Percentiles rank a stretch among this genome's conserved stretches.
Conservation (phyloP, 1,140 invertebrate genomes). For the Elymnias hypermnestra region DNA sequence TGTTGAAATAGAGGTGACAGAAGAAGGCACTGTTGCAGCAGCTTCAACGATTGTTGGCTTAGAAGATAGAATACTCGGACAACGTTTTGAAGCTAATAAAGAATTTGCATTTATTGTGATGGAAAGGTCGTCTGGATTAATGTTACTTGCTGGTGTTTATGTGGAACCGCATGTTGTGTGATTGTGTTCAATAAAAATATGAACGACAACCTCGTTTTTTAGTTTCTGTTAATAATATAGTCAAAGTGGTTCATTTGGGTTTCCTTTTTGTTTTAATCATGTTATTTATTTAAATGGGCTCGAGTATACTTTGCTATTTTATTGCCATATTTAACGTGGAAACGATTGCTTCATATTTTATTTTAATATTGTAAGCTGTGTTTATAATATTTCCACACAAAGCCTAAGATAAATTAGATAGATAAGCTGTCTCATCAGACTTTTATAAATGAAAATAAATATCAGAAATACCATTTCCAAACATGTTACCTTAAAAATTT, state of each 20-base stretch:
- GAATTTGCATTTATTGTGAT: slow-evolving; percentile 74
- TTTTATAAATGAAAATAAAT: too few relatives aligned
- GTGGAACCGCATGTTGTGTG: slow-evolving; percentile 33
- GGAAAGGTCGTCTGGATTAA: slow-evolving; percentile 57
- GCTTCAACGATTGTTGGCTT: slow-evolving; percentile 79
- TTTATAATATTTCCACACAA: too few relatives aligned
- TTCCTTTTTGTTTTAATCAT: not conserved
- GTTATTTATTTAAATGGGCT: too few relatives aligned
- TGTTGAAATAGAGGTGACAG: slow-evolving; percentile 83
- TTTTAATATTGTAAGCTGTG: too few relatives aligned
- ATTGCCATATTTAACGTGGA: too few relatives aligned
- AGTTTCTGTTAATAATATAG: not conserved
- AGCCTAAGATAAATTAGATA: too few relatives aligned
- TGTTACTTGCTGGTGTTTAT: slow-evolving; percentile 72
- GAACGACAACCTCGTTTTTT: slow-evolving; percentile 9
- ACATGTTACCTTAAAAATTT: too few relatives aligned
- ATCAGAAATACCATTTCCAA: too few relatives aligned
- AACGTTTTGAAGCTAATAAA: slow-evolving; percentile 71
- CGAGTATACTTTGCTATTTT: too few relatives aligned
- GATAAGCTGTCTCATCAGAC: too few relatives aligned
- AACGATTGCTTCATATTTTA: too few relatives aligned
- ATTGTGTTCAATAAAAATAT: slow-evolving; percentile 18
- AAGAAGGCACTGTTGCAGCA: slow-evolving; percentile 84
- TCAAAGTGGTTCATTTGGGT: not conserved
- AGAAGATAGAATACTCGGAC: slow-evolving; percentile 67